Percentiles rank a stretch among this genome's conserved stretches.
Conservation (phyloP, 30 jellyfish, hydroid and myxozoan species). For the Haliclystus octoradiatus region DNA sequence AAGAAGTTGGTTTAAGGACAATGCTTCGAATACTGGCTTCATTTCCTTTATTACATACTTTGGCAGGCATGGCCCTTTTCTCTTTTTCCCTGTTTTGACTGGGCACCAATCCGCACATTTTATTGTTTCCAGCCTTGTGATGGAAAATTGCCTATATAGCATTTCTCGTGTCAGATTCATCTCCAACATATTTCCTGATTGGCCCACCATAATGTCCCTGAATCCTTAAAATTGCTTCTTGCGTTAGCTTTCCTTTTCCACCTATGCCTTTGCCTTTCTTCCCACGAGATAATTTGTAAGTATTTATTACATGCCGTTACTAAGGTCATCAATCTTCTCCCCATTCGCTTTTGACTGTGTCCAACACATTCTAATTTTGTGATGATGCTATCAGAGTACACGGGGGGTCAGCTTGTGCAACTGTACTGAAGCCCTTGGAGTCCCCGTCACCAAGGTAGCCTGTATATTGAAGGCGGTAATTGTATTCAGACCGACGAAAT, state of each 20-base stretch:
- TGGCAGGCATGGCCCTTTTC: not conserved
- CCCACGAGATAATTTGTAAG: not conserved
- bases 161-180: not conserved
- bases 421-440: conserved; percentile 14
- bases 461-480: conserved; percentile 2
- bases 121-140: conserved; percentile 1
- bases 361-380: not conserved
- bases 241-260: not conserved
- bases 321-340: not conserved
- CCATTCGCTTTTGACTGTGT: not conserved
- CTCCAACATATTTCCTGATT: not conserved
- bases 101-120: conserved; percentile 1
- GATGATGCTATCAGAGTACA: not conserved
- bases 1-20: not conserved
- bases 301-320: not conserved
- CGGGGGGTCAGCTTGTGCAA: not conserved
- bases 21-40: not conserved
- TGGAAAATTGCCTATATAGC: not conserved
- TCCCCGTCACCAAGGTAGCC: conserved; percentile 5
- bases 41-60: not conserved
- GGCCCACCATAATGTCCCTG: not conserved
- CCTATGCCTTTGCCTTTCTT: too few species aligned
- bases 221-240: not conserved
- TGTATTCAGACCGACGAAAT: conserved; percentile 10
- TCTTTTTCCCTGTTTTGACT: not conserved